Evolutionary conservation across 2,113 vertebrate species (phyloP).

Genomic region (Kobus ellipsiprymnus): DNA sequence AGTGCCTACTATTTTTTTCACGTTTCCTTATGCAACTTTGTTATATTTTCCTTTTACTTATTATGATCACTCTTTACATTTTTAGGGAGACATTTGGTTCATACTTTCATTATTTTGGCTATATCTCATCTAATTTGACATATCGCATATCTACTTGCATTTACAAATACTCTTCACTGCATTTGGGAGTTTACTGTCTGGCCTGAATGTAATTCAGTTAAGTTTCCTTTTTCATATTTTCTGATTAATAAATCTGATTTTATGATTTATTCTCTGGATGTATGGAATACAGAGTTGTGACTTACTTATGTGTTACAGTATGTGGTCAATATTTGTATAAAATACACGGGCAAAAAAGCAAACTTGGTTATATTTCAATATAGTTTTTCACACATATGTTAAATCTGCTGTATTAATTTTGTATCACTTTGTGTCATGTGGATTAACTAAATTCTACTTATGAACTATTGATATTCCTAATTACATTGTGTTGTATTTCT

Average conservation of each 20-base stretch:
- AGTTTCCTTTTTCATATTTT: neutral
- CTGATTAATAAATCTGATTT: neutral
- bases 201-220: neutral
- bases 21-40: neutral
- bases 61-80: neutral
- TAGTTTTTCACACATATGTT: neutral
- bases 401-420: conserved; percentile 11
- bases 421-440: neutral
- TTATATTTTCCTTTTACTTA: neutral
- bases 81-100: neutral
- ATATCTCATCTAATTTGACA: neutral
- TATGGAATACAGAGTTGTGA: neutral
- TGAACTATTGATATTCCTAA: neutral
- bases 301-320: neutral
- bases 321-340: neutral
- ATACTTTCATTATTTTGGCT: neutral
- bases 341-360: neutral
- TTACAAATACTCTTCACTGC: neutral
- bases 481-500: neutral
- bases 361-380: neutral
- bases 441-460: neutral
- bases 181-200: neutral
- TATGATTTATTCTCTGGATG: neutral
- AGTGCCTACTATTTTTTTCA: neutral
- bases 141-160: neutral